These are phyloP conservation scores for Cromileptes altivelis DNA, from an alignment of 2,113 vertebrate species.

Conservation along the genomic window DNA sequence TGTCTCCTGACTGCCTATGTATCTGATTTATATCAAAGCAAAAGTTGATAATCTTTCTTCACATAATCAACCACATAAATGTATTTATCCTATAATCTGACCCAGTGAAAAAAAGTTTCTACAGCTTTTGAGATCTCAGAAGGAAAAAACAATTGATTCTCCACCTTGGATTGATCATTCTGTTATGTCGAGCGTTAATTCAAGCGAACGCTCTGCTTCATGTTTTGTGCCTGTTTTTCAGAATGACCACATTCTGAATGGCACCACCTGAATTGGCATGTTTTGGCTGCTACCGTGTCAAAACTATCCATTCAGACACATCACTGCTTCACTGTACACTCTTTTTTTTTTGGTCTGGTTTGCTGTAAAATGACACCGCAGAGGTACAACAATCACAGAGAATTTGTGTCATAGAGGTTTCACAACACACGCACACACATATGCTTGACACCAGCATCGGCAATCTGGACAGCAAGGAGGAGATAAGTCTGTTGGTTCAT, in stretches of 20 bases:
- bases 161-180: conserved; percentile 45
- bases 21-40: conserved; percentile 30
- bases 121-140: conserved; percentile 9
- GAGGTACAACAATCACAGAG: conserved; percentile 31
- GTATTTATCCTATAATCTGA: conserved; percentile 8
- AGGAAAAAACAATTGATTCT: conserved; percentile 25
- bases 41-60: conserved; percentile 21
- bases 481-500: conserved; percentile 83
- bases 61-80: conserved; percentile 1
- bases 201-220: background rate
- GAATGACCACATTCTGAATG: conserved; percentile 46
- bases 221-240: conserved; percentile 37
- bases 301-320: conserved; percentile 51
- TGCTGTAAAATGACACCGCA: conserved; percentile 37
- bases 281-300: conserved; percentile 58
- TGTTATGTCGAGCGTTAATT: conserved; percentile 37
- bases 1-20: conserved; percentile 18
- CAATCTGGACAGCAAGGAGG: conserved; percentile 75
- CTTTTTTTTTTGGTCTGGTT: conserved; percentile 56
- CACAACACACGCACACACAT: conserved; percentile 47
- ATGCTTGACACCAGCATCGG: conserved; percentile 60
- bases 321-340: conserved; percentile 48
- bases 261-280: conserved; percentile 62
- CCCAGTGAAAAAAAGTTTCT: conserved; percentile 1
- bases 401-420: conserved; percentile 54